A percentile compares a stretch with the other conserved stretches of the same genome.
These are phyloP conservation scores for Phoeniculus purpureus DNA, from an alignment of 2,797 vertebrate genomes.

Conservation along the genomic window DNA sequence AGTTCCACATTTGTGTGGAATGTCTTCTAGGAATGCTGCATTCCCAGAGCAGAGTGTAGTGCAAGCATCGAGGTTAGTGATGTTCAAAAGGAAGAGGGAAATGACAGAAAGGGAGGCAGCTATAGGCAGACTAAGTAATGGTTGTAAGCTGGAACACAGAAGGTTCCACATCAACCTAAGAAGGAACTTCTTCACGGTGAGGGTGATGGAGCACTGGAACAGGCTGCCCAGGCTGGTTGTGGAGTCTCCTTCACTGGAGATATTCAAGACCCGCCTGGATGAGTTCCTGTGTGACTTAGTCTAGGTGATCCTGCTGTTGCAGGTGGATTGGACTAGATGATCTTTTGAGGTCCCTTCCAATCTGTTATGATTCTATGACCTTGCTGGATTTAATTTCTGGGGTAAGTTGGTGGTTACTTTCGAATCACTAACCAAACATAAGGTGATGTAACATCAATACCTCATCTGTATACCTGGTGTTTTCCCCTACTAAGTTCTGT, in stretches of 20 bases:
- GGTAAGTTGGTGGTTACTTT: not conserved
- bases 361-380: no score
- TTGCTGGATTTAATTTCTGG: not conserved
- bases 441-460: not conserved
- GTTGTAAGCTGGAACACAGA: no score
- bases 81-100: not conserved
- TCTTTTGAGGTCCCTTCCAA: no score
- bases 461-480: not conserved
- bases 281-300: no score
- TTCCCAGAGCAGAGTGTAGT: not conserved
- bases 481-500: not conserved
- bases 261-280: no score
- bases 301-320: no score
- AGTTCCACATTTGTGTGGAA: not conserved
- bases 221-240: no score
- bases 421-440: constrained; percentile 22
- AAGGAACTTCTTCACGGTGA: no score
- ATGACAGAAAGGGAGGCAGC: not conserved
- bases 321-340: no score
- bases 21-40: not conserved
- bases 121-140: not conserved
- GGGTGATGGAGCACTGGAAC: no score
- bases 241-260: no score
- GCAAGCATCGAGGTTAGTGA: not conserved
- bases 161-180: no score